A percentile compares a stretch with the other conserved stretches of the same genome.
These are phyloP conservation scores for Carollia perspicillata DNA, from an alignment of 2,113 vertebrate species.

Conservation along the genomic window DNA sequence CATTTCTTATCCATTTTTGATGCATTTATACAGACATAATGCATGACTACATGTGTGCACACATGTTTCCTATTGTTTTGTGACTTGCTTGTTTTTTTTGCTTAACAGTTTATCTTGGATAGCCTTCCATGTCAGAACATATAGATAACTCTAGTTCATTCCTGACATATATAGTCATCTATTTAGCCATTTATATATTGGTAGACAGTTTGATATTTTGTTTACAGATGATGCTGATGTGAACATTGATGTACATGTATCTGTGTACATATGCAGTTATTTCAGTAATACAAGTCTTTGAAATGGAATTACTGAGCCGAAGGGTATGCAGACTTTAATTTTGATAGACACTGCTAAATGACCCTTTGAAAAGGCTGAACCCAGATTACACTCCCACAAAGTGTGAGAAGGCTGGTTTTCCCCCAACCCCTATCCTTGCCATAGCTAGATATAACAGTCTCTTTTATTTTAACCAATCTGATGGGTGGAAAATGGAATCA, in stretches of 20 bases:
- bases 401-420: not conserved
- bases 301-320: not conserved
- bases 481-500: conserved; percentile 1
- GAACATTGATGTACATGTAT: not conserved
- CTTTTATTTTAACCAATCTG: conserved; percentile 35
- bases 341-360: not conserved
- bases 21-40: not conserved
- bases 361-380: not conserved
- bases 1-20: not conserved
- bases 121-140: not conserved
- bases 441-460: not conserved
- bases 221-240: not conserved
- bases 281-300: not conserved
- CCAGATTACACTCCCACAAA: not conserved
- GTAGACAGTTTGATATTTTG: not conserved
- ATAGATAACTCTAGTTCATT: not conserved
- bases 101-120: not conserved
- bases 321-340: not conserved
- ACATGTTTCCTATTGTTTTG: not conserved
- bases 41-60: too few species aligned
- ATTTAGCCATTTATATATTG: not conserved
- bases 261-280: not conserved
- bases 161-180: not conserved
- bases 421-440: not conserved
- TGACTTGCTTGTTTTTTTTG: not conserved